Percentiles rank a stretch among this genome's conserved stretches.
phyloP scores from a whole-genome alignment of 2,888 invertebrate genomes.

The Acleris literana region DNA sequence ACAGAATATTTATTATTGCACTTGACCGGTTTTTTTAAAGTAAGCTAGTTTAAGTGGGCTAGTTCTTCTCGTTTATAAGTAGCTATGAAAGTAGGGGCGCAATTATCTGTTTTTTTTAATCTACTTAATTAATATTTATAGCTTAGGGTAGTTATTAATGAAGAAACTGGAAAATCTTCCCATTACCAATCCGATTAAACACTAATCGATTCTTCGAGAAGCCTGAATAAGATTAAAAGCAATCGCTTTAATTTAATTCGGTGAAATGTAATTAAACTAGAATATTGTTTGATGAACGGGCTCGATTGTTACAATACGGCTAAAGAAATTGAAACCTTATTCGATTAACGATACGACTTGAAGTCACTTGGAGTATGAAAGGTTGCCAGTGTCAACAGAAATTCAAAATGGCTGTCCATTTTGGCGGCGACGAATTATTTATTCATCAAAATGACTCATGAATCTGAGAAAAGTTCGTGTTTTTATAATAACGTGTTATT shows the following conservation, averaged over 20 bases:
- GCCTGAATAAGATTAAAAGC: not conserved
- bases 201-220: slow-evolving; percentile 6
- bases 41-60: no score
- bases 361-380: not conserved
- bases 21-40: no score
- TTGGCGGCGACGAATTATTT: not conserved
- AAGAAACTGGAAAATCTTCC: not conserved
- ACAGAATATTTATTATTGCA: no score
- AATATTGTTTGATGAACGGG: not conserved
- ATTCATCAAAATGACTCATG: slow-evolving; percentile 12
- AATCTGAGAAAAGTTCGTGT: not conserved
- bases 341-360: not conserved
- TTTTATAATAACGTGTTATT: not conserved
- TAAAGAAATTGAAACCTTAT: slow-evolving; percentile 1
- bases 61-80: no score
- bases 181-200: slow-evolving; percentile 7
- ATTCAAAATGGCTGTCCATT: slow-evolving; percentile 1
- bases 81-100: no score
- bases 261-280: slow-evolving; percentile 16
- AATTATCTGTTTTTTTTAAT: no score
- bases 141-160: no score
- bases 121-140: no score
- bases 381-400: not conserved
- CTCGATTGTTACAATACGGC: slow-evolving; percentile 2
- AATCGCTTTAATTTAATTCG: slow-evolving; percentile 5